phyloP scores from a whole-genome alignment of 2,797 vertebrate genomes.

The Ispidina picta region DNA sequence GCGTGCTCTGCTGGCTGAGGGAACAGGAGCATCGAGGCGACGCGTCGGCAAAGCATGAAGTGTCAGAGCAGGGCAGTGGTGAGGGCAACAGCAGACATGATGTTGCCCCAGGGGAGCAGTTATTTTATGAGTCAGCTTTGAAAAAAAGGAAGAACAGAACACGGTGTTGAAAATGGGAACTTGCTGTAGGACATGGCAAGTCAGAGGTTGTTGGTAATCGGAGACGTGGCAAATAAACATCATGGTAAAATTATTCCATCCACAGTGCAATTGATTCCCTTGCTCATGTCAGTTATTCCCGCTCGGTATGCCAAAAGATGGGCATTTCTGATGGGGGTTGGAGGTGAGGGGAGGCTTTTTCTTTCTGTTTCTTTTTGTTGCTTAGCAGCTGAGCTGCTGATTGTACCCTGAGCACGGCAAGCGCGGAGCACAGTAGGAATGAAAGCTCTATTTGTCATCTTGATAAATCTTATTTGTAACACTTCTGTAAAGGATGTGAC shows the following conservation, averaged over 20 bases:
- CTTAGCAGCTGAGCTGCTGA: slow-evolving; percentile 55
- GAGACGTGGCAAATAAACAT: not conserved
- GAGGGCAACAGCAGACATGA: not conserved
- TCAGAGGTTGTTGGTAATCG: not conserved
- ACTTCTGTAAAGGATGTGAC: slow-evolving; percentile 59
- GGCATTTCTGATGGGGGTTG: not conserved
- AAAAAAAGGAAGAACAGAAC: not conserved
- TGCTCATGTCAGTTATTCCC: not conserved
- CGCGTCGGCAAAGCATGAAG: not conserved
- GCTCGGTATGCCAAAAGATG: not conserved
- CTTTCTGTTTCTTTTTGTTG: slow-evolving; percentile 19
- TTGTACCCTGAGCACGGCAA: not conserved
- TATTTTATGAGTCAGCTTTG: slow-evolving; percentile 19
- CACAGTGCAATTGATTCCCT: not conserved
- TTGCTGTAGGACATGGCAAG: not conserved
- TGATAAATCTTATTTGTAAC: slow-evolving; percentile 54
- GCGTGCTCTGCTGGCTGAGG: not conserved
- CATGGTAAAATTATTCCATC: not conserved
- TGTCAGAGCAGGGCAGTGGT: not conserved
- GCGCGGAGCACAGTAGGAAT: not conserved
- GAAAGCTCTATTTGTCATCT: slow-evolving; percentile 47
- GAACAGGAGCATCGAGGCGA: not conserved
- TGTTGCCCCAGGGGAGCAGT: slow-evolving; percentile 14
- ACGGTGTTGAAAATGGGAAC: not conserved
- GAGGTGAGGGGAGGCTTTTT: not conserved